Percentiles rank a stretch among this genome's conserved stretches.
Evolutionary conservation across 1,140 invertebrate species (phyloP).

Genomic region (Pissodes strobi): DNA sequence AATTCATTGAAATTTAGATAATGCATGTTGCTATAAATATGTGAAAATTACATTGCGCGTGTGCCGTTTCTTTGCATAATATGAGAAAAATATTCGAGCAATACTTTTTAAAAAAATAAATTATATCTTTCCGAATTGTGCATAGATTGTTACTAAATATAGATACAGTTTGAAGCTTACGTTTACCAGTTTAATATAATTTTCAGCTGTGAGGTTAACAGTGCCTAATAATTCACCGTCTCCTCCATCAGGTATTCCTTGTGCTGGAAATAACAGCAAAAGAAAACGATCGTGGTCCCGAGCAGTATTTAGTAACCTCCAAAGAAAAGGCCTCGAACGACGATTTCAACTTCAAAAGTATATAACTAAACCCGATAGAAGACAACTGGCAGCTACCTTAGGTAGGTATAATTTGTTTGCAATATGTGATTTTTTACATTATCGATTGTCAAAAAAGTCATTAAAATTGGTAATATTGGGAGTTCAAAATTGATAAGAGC

Average conservation of each 20-base stretch:
- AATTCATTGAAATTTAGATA: too few species aligned
- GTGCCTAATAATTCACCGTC: conserved; percentile 36
- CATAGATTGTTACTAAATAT: too few species aligned
- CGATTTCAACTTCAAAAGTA: conserved; percentile 94
- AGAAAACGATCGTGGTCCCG: conserved; percentile 90
- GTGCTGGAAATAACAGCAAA: conserved; percentile 58
- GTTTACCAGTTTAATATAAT: too few species aligned
- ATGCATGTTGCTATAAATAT: too few species aligned
- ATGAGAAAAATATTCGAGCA: too few species aligned
- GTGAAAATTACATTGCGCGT: too few species aligned
- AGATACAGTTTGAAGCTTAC: too few species aligned
- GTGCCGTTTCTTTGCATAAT: too few species aligned
- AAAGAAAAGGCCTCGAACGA: conserved; percentile 87
- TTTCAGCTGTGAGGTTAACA: conserved; percentile 44
- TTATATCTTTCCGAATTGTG: too few species aligned
- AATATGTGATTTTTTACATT: not conserved
- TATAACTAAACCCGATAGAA: conserved; percentile 90
- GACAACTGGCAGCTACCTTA: conserved; percentile 87
- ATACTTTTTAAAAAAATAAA: too few species aligned
- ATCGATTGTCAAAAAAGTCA: not conserved
- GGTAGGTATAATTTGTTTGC: conserved; percentile 56
- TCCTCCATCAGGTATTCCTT: conserved; percentile 20
- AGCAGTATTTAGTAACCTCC: conserved; percentile 91
- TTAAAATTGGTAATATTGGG: too few species aligned
- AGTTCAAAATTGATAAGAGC: too few species aligned